Conservation (phyloP, 2,113 vertebrate species). For the Alaudala cheleensis region DNA sequence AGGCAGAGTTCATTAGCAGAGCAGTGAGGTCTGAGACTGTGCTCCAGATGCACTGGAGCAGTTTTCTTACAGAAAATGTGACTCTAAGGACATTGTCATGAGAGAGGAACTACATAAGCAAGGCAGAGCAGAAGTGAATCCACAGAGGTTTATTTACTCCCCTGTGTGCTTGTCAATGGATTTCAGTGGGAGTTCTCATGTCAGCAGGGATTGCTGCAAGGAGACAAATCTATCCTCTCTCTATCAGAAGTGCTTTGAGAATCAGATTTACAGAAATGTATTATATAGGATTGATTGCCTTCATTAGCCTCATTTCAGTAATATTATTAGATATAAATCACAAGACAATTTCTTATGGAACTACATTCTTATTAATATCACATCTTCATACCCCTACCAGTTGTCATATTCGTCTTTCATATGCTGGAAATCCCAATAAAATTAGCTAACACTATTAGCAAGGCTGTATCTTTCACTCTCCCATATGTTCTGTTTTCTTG, state of each 20-base stretch:
- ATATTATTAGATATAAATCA: slow-evolving; percentile 52
- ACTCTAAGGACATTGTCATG: neutral
- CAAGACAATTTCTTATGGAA: slow-evolving; percentile 11
- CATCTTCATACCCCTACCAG: neutral
- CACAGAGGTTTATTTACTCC: neutral
- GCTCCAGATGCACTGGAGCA: neutral
- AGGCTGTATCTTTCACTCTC: neutral
- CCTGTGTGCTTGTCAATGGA: neutral
- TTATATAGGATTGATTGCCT: slow-evolving; percentile 14
- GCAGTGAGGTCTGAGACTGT: neutral
- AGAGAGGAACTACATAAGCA: neutral
- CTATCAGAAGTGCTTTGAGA: slow-evolving; percentile 15
- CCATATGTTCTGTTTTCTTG: neutral
- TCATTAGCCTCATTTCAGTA: slow-evolving; percentile 49
- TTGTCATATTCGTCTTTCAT: neutral
- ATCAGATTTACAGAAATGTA: neutral
- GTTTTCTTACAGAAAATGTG: neutral
- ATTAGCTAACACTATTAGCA: neutral
- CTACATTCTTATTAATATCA: slow-evolving; percentile 32
- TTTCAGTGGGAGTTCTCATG: neutral
- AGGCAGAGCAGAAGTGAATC: neutral
- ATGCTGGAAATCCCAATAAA: neutral
- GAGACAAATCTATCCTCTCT: neutral
- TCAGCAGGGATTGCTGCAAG: neutral
- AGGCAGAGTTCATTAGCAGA: neutral